Evolutionary conservation across 1,140 invertebrate genomes (phyloP).

Genomic region (Bombus confusus): DNA sequence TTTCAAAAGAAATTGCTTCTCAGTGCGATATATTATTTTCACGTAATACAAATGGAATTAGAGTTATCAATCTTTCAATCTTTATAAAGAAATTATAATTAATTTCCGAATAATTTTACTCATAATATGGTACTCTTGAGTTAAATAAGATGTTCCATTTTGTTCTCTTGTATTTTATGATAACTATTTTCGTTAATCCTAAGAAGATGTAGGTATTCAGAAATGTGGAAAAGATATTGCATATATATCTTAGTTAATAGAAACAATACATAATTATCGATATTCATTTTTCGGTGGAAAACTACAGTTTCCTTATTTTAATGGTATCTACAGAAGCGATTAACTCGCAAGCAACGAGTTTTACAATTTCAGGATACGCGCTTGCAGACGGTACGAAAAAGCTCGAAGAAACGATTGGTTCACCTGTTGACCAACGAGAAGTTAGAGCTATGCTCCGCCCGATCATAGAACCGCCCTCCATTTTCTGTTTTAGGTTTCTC

Average conservation of each 20-base stretch:
- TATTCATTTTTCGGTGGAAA: not conserved
- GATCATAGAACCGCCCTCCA: slow-evolving; percentile 51
- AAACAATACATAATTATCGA: too few relatives aligned
- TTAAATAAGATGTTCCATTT: not conserved
- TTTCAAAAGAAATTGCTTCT: not conserved
- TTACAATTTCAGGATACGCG: slow-evolving; percentile 25
- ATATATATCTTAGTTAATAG: too few relatives aligned
- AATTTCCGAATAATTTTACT: not conserved
- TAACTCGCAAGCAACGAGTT: not conserved
- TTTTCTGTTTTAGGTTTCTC: slow-evolving; percentile 4
- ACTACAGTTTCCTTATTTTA: not conserved
- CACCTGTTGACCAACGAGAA: slow-evolving; percentile 57
- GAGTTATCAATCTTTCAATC: not conserved
- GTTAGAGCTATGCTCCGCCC: slow-evolving; percentile 54
- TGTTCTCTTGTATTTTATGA: not conserved
- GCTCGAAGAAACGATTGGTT: slow-evolving; percentile 52
- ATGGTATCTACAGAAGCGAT: not conserved
- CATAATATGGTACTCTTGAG: too few relatives aligned
- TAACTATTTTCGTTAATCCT: not conserved
- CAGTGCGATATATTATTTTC: not conserved
- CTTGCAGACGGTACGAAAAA: slow-evolving; percentile 43
- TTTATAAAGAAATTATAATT: not conserved
- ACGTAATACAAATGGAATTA: not conserved
- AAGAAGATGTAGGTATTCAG: not conserved
- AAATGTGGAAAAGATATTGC: not conserved